Percentiles rank a stretch among this genome's conserved stretches.
Conservation (phyloP, 2,797 vertebrate genomes). For the Mycteria americana region DNA sequence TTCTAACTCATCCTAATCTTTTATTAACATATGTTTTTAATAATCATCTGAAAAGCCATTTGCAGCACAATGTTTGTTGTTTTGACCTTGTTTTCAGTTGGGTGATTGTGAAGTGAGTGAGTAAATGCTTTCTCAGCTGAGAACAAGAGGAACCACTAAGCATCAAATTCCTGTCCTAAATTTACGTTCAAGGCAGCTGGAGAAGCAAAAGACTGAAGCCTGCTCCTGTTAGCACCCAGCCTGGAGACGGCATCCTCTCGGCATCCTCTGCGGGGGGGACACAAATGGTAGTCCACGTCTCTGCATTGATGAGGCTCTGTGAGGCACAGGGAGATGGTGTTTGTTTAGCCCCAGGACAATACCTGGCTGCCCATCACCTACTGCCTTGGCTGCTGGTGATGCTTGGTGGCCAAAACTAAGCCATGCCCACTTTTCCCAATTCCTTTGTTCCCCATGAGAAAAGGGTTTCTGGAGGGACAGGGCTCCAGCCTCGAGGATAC, state of each 20-base stretch:
- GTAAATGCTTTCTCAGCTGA: slow-evolving; percentile 31
- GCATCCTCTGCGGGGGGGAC: neutral
- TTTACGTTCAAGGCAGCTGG: neutral
- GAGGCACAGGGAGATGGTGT: neutral
- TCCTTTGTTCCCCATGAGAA: neutral
- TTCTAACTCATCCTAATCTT: neutral
- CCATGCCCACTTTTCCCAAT: neutral
- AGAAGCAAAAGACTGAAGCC: neutral
- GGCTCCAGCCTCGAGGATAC: neutral
- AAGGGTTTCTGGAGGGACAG: neutral
- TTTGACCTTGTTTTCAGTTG: neutral
- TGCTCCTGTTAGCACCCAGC: neutral
- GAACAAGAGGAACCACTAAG: slow-evolving; percentile 2
- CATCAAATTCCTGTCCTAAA: slow-evolving; percentile 7
- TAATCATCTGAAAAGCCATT: neutral
- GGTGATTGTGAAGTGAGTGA: neutral
- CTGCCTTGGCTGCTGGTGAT: neutral
- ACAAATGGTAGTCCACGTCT: neutral
- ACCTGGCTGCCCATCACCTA: neutral
- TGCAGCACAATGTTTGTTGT: neutral
- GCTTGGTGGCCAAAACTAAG: neutral
- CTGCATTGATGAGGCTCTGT: neutral
- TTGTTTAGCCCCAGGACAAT: neutral
- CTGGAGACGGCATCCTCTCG: neutral
- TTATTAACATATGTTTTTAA: neutral